Evolutionary conservation across 2,113 vertebrate genomes (phyloP), one percentile per base, ranked within the genome.

Genomic region (Spilogale gracilis): DNA sequence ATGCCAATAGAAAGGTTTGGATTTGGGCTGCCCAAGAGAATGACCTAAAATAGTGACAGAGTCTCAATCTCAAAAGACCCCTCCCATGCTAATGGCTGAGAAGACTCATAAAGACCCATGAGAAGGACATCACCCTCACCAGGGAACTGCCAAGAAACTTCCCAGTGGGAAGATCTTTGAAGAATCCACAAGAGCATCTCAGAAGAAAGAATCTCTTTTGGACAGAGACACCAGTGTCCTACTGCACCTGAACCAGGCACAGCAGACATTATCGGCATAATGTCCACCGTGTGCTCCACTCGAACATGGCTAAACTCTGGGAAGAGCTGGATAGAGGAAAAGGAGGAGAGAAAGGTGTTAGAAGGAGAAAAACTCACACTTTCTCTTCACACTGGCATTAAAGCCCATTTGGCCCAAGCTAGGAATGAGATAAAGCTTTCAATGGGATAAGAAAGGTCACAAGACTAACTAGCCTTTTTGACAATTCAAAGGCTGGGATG

Each of bases 231-330:
- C 13, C 32, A 30, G 12, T 0, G 1, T 67, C 54, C 3, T 1
- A 5, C 52, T 58, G 20, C 13, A 43, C 30, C 11, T 48, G 16
- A 17, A 2, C 20, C 50, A 50, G 23, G 21, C 23, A 30, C 23
- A 12, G 2, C 38, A 43, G 23, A 1, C 30, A 1, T 1, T 16
- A 14, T 1, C 2, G 10, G 25, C 2, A 30, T 9, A 2, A 10
- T 0, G 0, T 27, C 6, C 48, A 13, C n/a, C 58, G 73, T 67
- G 50, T 63, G 21, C 5, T 12, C 14, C 3, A 2, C 23, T 23
- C 20, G 8, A 9, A 25, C 1, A 3, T 10, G 3, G 9, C 12
- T n/a, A 6, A 9, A 0, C 3, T 27, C 23, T 23, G 25, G 16
- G 32, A 52, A 81, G 16, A n/a, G 1, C 3, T 8, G 11, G 14